Evolutionary conservation across 2,113 vertebrate genomes (phyloP).

Genomic region (Vidua chalybeata): DNA sequence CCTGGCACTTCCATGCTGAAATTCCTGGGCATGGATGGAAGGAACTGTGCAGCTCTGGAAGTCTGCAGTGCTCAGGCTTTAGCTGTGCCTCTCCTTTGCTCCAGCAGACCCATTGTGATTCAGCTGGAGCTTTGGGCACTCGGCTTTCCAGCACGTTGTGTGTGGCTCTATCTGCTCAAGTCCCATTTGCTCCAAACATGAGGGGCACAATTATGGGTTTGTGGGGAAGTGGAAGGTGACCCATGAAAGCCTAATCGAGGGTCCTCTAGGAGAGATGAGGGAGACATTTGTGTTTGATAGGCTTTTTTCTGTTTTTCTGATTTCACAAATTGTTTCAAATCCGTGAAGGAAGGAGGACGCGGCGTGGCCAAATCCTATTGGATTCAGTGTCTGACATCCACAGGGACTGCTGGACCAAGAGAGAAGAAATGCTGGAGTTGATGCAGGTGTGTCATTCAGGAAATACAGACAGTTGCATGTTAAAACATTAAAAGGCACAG

Average conservation of each 20-base stretch:
- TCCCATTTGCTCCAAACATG: neutral
- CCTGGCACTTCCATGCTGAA: neutral
- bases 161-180: neutral
- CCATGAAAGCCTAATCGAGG: neutral
- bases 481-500: neutral
- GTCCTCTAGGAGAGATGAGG: neutral
- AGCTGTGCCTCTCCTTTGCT: neutral
- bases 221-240: neutral
- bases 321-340: neutral
- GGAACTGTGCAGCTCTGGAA: neutral
- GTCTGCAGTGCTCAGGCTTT: neutral
- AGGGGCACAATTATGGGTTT: neutral
- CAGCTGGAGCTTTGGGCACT: neutral
- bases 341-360: neutral
- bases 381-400: neutral
- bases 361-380: neutral
- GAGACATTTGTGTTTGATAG: neutral
- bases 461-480: neutral
- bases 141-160: neutral
- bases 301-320: neutral
- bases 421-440: neutral
- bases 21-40: neutral
- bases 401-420: fast-evolving
- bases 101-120: neutral
- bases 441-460: neutral